Evolutionary conservation across 2,113 vertebrate genomes (phyloP).

Genomic region (Glaucidium brasilianum): DNA sequence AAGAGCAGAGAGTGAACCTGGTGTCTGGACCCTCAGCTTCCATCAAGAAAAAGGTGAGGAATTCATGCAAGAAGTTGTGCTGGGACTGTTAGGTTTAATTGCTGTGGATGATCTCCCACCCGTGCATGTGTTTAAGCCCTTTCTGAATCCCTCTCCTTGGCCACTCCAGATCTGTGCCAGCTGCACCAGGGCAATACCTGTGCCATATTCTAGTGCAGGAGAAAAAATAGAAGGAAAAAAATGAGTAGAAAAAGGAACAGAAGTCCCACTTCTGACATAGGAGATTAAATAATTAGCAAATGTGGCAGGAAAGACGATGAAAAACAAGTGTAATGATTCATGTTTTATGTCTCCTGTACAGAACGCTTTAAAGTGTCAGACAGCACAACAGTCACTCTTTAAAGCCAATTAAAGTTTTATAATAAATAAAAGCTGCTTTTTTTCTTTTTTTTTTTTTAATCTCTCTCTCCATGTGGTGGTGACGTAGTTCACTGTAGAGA

Average conservation of each 20-base stretch:
- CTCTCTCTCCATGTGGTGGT: background rate
- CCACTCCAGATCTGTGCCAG: background rate
- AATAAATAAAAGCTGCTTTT: constrained; percentile 43
- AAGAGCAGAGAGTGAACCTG: background rate
- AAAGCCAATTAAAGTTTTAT: constrained; percentile 70
- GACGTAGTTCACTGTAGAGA: background rate
- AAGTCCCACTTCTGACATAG: constrained; percentile 42
- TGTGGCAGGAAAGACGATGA: constrained; percentile 58
- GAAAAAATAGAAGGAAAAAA: background rate
- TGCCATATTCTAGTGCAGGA: fast-evolving
- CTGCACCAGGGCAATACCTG: background rate
- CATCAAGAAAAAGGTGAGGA: background rate
- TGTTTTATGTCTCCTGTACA: constrained; percentile 59
- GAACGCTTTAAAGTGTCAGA: constrained; percentile 69
- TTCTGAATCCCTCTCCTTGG: background rate
- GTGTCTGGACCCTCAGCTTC: background rate
- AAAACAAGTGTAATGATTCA: constrained; percentile 73
- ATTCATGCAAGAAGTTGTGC: background rate
- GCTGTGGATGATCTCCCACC: background rate
- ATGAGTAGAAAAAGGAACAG: background rate
- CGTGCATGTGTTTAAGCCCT: background rate
- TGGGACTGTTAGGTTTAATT: background rate
- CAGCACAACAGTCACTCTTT: constrained; percentile 56
- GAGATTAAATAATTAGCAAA: constrained; percentile 69
- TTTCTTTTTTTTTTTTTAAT: background rate